phyloP scores from a whole-genome alignment of 2,888 invertebrate species.

The Drepana falcataria region DNA sequence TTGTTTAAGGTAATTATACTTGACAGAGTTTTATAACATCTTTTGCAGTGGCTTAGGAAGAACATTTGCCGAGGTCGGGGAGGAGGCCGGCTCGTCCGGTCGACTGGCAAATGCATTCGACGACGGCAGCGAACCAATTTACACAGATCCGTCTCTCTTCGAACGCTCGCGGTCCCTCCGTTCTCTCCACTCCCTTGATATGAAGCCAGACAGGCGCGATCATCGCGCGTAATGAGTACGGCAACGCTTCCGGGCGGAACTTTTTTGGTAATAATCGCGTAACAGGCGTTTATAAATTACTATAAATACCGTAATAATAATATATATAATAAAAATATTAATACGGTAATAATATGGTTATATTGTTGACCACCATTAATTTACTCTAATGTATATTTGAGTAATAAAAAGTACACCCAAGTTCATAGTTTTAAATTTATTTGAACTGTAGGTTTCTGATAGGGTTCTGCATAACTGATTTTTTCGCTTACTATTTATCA shows the following conservation, averaged over 20 bases:
- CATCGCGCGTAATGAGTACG: conserved; percentile 46
- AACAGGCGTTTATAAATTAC: not conserved
- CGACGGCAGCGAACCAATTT: conserved; percentile 95
- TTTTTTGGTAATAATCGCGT: not conserved
- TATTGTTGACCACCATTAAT: no score
- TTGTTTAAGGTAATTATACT: no score
- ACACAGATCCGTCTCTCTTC: conserved; percentile 94
- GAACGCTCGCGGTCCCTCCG: conserved; percentile 88
- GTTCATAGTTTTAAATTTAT: no score
- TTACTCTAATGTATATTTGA: no score
- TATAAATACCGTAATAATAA: no score
- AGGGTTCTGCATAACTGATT: no score
- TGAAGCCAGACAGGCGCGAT: conserved; percentile 68
- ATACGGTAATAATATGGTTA: no score
- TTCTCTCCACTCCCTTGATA: conserved; percentile 81
- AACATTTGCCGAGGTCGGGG: conserved; percentile 64
- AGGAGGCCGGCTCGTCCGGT: conserved; percentile 70
- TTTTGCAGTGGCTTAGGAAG: conserved; percentile 62
- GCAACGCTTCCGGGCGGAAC: not conserved
- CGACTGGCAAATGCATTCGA: conserved; percentile 81
- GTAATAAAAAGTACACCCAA: no score
- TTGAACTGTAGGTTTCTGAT: no score
- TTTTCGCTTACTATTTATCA: no score
- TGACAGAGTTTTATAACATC: conserved; percentile 3
- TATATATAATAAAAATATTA: no score